Percentiles rank a stretch among this genome's conserved stretches.
phyloP scores from a whole-genome alignment of 2,888 invertebrate species.

The Plemyria rubiginata region DNA sequence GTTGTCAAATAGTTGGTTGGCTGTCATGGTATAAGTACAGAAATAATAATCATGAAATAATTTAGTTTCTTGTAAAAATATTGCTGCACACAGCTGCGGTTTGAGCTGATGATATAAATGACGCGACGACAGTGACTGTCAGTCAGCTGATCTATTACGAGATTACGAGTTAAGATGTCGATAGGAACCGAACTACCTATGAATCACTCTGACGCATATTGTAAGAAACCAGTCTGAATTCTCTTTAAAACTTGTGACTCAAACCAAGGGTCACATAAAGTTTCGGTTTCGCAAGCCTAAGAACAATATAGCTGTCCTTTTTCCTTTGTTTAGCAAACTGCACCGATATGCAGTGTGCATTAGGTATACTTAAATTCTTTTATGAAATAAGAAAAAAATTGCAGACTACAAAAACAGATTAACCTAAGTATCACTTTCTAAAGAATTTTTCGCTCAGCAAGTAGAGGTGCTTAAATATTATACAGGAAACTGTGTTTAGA shows the following conservation, averaged over 20 bases:
- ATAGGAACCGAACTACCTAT: slow-evolving; percentile 33
- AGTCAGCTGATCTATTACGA: slow-evolving; percentile 21
- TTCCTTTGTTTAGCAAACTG: neutral
- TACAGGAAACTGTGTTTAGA: too few relatives aligned
- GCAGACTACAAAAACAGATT: too few relatives aligned
- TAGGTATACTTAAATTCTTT: too few relatives aligned
- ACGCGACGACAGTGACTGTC: slow-evolving; percentile 2
- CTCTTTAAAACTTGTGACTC: slow-evolving; percentile 30
- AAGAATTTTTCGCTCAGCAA: neutral
- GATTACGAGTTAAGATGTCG: neutral
- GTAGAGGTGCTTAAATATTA: neutral
- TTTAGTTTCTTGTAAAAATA: too few relatives aligned
- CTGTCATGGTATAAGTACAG: too few relatives aligned
- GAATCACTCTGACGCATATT: slow-evolving; percentile 36
- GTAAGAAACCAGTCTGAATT: slow-evolving; percentile 36
- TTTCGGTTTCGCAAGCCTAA: neutral
- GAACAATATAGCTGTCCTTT: neutral
- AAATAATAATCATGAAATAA: too few relatives aligned
- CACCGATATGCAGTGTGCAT: neutral
- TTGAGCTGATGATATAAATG: neutral
- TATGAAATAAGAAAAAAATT: neutral
- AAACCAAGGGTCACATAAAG: slow-evolving; percentile 8
- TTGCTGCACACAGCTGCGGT: too few relatives aligned
- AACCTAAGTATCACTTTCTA: neutral
- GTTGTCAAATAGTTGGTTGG: too few relatives aligned